Evolutionary conservation across 2,888 invertebrate genomes (phyloP).

Genomic region (Masnerella sp.): DNA sequence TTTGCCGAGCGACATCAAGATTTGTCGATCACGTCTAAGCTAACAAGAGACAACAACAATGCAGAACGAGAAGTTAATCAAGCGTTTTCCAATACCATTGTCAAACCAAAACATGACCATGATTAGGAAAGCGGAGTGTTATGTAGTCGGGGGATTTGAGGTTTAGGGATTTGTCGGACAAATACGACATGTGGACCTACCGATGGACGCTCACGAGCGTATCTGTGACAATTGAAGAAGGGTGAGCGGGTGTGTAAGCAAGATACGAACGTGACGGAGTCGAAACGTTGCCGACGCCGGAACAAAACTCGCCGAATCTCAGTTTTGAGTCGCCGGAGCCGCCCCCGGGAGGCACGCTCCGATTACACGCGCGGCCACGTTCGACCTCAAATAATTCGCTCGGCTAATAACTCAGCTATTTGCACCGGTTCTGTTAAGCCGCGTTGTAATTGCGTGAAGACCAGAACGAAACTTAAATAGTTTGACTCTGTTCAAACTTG

Average conservation of each 20-base stretch:
- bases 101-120: constrained; percentile 59
- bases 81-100: constrained; percentile 57
- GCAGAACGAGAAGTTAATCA: constrained; percentile 57
- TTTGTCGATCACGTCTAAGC: constrained; percentile 52
- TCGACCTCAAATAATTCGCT: constrained; percentile 40
- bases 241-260: constrained; percentile 40
- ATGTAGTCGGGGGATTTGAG: constrained; percentile 58
- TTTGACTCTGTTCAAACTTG: neutral
- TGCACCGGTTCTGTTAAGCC: constrained; percentile 5
- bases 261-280: constrained; percentile 48
- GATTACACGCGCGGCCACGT: constrained; percentile 36
- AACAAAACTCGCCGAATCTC: constrained; percentile 24
- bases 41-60: constrained; percentile 48
- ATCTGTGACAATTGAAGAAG: constrained; percentile 57
- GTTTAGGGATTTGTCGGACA: constrained; percentile 60
- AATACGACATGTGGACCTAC: constrained; percentile 59
- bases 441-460: constrained; percentile 6
- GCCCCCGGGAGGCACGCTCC: constrained; percentile 26
- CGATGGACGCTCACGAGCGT: constrained; percentile 51
- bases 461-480: too few relatives aligned
- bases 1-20: constrained; percentile 42
- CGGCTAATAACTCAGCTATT: constrained; percentile 18
- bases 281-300: constrained; percentile 21
- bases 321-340: constrained; percentile 22
- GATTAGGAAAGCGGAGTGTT: constrained; percentile 58